Conservation (phyloP, 2,888 invertebrate genomes). For the Chymomyza caudatula region DNA sequence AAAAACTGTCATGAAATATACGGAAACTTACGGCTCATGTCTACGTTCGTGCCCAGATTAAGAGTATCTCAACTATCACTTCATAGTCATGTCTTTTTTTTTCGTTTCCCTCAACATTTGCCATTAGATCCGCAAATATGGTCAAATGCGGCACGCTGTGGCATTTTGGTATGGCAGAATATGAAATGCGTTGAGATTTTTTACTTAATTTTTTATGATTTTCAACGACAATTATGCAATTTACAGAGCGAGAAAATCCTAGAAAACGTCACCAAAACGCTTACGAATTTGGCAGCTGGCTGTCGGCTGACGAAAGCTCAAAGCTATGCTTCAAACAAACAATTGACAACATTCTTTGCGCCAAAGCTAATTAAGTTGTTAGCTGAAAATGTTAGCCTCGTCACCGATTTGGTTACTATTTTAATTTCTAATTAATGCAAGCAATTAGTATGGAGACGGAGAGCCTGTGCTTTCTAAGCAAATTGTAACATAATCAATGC, state of each 20-base stretch:
- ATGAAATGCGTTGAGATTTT: constrained; percentile 8
- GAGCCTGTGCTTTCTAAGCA: not conserved
- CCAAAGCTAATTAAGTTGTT: constrained; percentile 53
- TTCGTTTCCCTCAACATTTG: not conserved
- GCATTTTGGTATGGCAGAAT: constrained; percentile 43
- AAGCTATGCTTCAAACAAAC: not conserved
- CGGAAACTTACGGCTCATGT: no score
- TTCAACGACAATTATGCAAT: not conserved
- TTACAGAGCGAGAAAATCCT: not conserved
- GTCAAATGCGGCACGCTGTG: constrained; percentile 66
- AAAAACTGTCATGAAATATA: no score
- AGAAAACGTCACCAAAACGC: not conserved
- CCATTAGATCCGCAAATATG: constrained; percentile 49
- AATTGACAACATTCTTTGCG: constrained; percentile 15
- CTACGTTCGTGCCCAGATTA: no score
- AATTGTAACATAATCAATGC: not conserved
- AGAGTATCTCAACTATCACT: not conserved
- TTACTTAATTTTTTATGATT: not conserved
- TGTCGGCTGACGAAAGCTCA: not conserved
- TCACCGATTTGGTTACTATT: not conserved
- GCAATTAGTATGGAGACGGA: not conserved
- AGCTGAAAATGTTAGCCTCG: constrained; percentile 5
- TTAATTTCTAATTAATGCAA: not conserved
- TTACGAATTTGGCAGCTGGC: not conserved
- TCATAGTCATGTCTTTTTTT: not conserved